A percentile compares a stretch with the other conserved stretches of the same genome.
These are phyloP conservation scores for Palythoa grandis DNA, from an alignment of 92 coral and sea anemone species.

Conservation along the genomic window DNA sequence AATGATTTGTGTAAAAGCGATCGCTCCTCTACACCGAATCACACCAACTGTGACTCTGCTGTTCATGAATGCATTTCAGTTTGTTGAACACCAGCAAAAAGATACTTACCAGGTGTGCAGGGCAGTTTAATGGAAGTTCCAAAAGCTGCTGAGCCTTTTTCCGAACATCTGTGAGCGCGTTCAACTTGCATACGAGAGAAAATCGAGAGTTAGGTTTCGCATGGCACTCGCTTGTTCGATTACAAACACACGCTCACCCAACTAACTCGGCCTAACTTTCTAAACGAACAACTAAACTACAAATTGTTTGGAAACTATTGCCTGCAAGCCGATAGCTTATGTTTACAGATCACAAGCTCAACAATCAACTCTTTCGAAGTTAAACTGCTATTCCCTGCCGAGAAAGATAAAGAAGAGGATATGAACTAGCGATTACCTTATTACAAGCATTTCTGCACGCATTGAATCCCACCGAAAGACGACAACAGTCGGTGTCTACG, in stretches of 20 bases:
- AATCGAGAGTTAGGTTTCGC: constrained; percentile 44
- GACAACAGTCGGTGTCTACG: constrained; percentile 88
- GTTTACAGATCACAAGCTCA: constrained; percentile 38
- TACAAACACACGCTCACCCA: neutral
- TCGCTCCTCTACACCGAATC: constrained; percentile 19
- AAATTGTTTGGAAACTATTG: constrained; percentile 33
- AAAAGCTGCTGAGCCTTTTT: constrained; percentile 72
- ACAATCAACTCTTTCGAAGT: constrained; percentile 39
- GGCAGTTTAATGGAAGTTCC: constrained; percentile 92
- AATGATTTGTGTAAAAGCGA: constrained; percentile 2
- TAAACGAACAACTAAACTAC: neutral
- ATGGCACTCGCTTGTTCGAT: constrained; percentile 1
- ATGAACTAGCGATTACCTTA: constrained; percentile 76
- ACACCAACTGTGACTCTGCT: constrained; percentile 14
- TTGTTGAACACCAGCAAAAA: constrained; percentile 25
- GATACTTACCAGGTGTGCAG: constrained; percentile 94
- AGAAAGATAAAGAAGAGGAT: constrained; percentile 69
- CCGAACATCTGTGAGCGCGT: constrained; percentile 78
- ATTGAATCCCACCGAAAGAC: constrained; percentile 74
- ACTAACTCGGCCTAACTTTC: neutral
- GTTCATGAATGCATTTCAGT: constrained; percentile 43
- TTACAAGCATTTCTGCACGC: constrained; percentile 89
- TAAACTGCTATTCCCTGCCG: constrained; percentile 81
- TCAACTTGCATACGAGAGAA: constrained; percentile 71
- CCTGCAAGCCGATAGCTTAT: constrained; percentile 23